These are phyloP conservation scores for Willowsia nigromaculata DNA, from an alignment of 2,888 invertebrate species.

Conservation along the genomic window DNA sequence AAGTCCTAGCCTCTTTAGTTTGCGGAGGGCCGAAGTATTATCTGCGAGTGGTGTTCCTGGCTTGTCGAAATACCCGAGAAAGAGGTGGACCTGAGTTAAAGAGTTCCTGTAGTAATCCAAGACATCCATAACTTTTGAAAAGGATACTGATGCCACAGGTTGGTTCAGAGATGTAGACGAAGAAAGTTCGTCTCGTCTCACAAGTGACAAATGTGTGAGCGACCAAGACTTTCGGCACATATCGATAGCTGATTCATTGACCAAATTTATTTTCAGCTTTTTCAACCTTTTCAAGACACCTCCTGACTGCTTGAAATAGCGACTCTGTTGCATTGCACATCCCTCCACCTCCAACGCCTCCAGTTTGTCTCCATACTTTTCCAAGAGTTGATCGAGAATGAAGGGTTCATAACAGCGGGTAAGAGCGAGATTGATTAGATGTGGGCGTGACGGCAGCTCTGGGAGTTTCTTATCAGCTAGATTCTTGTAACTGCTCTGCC, in stretches of 20 bases:
- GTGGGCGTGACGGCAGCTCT: background rate
- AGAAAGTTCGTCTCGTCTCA: background rate
- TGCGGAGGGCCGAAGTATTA: background rate
- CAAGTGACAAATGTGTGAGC: background rate
- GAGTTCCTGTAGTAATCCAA: background rate
- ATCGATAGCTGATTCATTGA: background rate
- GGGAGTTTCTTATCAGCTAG: background rate
- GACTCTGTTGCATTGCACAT: background rate
- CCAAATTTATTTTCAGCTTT: background rate
- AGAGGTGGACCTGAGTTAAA: background rate
- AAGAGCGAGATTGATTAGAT: background rate
- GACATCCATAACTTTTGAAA: background rate
- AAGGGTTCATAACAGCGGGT: background rate
- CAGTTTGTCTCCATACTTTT: background rate
- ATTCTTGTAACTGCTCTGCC: background rate
- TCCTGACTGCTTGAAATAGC: background rate
- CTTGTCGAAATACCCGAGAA: background rate
- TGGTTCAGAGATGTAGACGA: background rate
- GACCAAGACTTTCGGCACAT: background rate
- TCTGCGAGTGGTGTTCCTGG: background rate
- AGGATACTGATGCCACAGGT: background rate
- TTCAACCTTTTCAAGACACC: background rate
- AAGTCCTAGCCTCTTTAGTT: background rate
- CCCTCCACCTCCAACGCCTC: background rate
- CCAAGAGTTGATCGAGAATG: background rate